phyloP scores from a whole-genome alignment of 2,888 invertebrate genomes.

The Tetranychus truncatus region DNA sequence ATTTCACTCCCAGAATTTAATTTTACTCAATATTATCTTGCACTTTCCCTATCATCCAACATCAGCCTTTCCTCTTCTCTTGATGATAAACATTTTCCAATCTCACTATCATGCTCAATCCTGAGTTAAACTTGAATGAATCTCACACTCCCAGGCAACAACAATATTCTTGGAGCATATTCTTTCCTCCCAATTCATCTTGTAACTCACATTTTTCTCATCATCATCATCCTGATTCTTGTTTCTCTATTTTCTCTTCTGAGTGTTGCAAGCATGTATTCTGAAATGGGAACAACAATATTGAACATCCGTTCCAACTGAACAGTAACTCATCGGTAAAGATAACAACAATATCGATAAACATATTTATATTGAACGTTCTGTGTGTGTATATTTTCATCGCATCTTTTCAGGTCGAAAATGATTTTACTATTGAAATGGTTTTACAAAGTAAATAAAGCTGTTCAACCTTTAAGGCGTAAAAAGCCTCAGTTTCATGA shows the following conservation, averaged over 20 bases:
- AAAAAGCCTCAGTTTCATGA: background rate
- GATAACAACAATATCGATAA: too few species aligned
- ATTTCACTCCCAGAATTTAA: constrained; percentile 1
- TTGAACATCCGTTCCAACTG: background rate
- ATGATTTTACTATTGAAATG: background rate
- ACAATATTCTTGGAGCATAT: background rate
- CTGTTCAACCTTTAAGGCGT: background rate
- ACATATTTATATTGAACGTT: too few species aligned
- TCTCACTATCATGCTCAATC: background rate
- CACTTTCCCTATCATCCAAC: background rate
- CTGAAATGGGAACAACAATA: background rate
- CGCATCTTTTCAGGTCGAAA: background rate
- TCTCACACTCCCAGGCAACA: background rate
- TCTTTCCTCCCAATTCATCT: background rate
- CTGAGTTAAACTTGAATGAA: background rate
- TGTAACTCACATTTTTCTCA: background rate
- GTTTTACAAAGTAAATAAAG: background rate
- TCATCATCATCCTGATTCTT: background rate
- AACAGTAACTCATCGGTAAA: background rate
- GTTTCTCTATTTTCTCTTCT: background rate
- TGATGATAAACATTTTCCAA: background rate
- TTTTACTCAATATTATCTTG: background rate
- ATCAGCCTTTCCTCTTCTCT: background rate
- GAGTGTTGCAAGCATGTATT: background rate
- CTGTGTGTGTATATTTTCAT: too few species aligned